phyloP scores from a whole-genome alignment of 2,113 vertebrate genomes.

The Semnornis frantzii region DNA sequence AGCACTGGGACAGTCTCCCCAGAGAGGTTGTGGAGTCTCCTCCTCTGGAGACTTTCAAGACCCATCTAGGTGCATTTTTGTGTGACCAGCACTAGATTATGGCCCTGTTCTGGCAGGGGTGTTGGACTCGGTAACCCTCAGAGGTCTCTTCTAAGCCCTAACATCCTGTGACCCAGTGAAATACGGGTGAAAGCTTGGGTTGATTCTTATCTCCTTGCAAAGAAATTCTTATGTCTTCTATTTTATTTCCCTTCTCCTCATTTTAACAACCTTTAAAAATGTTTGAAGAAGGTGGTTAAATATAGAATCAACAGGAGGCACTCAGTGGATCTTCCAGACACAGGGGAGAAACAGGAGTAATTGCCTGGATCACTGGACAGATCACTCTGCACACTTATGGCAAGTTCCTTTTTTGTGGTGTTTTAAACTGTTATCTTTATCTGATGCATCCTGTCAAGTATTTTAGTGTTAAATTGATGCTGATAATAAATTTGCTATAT shows the following conservation, averaged over 20 bases:
- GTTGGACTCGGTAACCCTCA: no score
- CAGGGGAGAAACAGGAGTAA: not conserved
- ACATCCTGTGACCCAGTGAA: not conserved
- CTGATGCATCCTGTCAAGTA: not conserved
- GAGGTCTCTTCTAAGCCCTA: no score
- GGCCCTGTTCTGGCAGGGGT: no score
- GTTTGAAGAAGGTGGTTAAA: not conserved
- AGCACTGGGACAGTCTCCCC: no score
- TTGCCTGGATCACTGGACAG: not conserved
- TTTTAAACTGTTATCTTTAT: not conserved
- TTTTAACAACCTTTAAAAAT: not conserved
- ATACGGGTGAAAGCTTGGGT: not conserved
- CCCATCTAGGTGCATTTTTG: no score
- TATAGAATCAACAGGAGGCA: not conserved
- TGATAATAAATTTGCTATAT: not conserved
- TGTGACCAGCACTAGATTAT: no score
- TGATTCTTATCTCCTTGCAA: not conserved
- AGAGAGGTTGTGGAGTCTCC: no score
- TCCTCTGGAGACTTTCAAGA: no score
- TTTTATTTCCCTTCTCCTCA: not conserved
- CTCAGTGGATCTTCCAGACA: not conserved
- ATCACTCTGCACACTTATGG: not conserved
- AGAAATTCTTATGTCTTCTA: not conserved
- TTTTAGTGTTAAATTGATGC: not conserved
- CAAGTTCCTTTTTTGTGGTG: not conserved